Base-by-base conservation (phyloP, 2,888 invertebrate species). In the Drosophila peninsularis region DNA sequence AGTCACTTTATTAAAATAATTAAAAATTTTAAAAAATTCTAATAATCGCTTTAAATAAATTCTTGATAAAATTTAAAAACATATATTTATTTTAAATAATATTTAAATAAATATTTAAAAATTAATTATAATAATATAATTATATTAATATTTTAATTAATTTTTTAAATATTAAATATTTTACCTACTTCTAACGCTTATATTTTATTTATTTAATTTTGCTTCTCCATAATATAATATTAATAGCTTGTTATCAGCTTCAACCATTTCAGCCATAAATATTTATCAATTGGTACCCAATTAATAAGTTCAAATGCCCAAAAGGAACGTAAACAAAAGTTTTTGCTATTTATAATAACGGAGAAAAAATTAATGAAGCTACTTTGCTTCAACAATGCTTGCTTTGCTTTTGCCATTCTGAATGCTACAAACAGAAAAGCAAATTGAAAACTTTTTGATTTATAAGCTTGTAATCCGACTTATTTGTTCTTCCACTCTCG, bases 371-470 rank as follows among this genome's bases (percentile, higher is more conserved):
- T 47, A 45, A 56, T 56, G 36, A 37, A 37, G 45, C 45, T 57
- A 11, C 17, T 34, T 14, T 34, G 39, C 17, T 13, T 14, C 17
- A 7, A 19, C 14, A 24, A 24, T 7, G 36, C 14, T 14, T 34
- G 21, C 7, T 14, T 34, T 42, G 17, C 13, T 42, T n/a, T n/a
- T n/a, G 21, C 13, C 13, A 54, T 54, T 42, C 27, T 36, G 19
- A 62, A 41, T 19, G 42, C 36, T 21, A 50, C 64, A 21, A 27
- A 21, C n/a, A 36, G 36, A 36, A 63, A 42, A 52, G 42, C 41
- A 36, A 5, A 45, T 14, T 37, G 30, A 44, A 61, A 53, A 30
- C 24, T 66, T 73, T 53, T 53, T 45, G 52, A 61, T 57, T 50
- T 53, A 57, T 61, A 53, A 54, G 57, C 57, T 50, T 36, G 19